phyloP scores from a whole-genome alignment of 2,113 vertebrate species.

The Irena cyanogastra region DNA sequence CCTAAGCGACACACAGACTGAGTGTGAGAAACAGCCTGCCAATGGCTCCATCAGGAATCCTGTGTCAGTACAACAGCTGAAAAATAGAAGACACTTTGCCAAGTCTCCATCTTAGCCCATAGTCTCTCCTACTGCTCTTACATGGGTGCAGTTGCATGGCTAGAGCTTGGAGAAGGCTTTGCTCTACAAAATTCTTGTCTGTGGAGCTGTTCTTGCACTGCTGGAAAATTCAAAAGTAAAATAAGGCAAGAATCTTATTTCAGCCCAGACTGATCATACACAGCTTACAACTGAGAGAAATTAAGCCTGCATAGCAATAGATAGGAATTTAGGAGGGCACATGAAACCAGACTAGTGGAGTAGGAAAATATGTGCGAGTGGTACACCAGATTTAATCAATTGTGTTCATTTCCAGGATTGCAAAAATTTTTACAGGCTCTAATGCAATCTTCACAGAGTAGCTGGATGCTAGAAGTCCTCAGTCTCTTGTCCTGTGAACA shows the following conservation, averaged over 20 bases:
- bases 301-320: background rate
- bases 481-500: background rate
- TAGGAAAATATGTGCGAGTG: background rate
- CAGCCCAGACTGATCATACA: background rate
- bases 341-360: background rate
- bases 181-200: background rate
- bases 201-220: background rate
- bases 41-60: background rate
- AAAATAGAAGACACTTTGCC: background rate
- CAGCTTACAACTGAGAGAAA: background rate
- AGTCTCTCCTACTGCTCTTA: background rate
- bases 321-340: background rate
- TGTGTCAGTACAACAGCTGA: background rate
- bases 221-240: background rate
- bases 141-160: background rate
- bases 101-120: background rate
- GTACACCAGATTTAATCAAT: background rate
- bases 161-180: background rate
- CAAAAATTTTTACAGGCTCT: background rate
- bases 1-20: constrained; percentile 21
- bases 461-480: background rate
- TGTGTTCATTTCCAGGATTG: background rate
- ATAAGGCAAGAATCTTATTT: background rate
- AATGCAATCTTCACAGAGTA: background rate
- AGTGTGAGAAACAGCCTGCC: background rate